These are phyloP conservation scores for Marisa cornuarietis DNA, from an alignment of 1,140 invertebrate species.

Conservation along the genomic window DNA sequence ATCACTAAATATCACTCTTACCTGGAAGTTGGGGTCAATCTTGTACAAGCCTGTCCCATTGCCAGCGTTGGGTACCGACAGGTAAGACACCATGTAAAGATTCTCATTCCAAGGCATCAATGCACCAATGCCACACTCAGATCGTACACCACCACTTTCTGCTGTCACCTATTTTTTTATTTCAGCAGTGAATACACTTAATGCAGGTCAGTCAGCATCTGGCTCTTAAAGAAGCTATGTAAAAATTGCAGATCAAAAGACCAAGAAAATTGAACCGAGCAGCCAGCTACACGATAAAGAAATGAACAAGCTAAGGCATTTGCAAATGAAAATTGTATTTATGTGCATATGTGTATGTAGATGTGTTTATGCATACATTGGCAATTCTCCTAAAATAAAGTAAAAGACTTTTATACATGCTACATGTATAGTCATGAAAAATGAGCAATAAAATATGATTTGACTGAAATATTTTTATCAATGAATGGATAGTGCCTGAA, in stretches of 20 bases:
- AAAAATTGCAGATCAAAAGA: neutral
- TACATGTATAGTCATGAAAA: no score
- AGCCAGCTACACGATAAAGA: neutral
- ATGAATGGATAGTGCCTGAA: no score
- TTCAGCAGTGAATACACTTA: neutral
- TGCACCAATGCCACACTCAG: constrained; percentile 38
- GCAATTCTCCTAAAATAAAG: neutral
- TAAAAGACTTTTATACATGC: neutral
- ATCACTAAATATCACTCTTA: neutral
- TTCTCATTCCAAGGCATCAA: constrained; percentile 39
- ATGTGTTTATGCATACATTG: neutral
- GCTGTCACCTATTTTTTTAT: constrained; percentile 15
- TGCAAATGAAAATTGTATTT: neutral
- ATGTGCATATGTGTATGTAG: neutral
- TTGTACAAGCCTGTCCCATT: constrained; percentile 36
- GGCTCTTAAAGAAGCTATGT: neutral
- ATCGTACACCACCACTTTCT: constrained; percentile 25
- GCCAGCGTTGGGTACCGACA: constrained; percentile 29
- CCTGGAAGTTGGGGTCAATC: constrained; percentile 29
- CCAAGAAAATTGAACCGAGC: neutral
- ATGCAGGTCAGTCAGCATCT: no score
- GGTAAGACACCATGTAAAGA: constrained; percentile 39
- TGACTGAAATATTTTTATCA: no score
- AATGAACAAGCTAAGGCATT: neutral
- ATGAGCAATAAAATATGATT: no score